Evolutionary conservation across 2,888 invertebrate species (phyloP).

Genomic region (Xylota sylvarum): DNA sequence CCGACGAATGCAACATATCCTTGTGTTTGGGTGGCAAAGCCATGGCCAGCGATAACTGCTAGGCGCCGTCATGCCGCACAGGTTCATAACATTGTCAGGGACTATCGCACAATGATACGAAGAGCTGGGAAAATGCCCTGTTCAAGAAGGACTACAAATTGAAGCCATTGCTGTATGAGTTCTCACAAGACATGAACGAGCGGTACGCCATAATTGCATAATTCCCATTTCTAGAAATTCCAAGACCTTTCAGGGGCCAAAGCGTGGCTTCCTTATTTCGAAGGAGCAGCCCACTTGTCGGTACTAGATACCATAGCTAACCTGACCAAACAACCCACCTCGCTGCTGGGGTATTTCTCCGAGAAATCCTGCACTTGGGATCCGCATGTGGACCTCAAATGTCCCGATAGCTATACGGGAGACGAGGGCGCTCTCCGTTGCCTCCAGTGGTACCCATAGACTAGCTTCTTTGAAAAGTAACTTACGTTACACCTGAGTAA

Average conservation of each 20-base stretch:
- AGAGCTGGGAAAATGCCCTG: constrained; percentile 87
- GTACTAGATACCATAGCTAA: constrained; percentile 85
- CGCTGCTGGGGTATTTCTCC: constrained; percentile 87
- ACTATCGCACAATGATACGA: constrained; percentile 83
- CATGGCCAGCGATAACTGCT: constrained; percentile 91
- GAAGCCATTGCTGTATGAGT: constrained; percentile 82
- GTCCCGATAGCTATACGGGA: constrained; percentile 85
- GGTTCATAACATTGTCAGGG: constrained; percentile 85
- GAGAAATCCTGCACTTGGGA: constrained; percentile 88
- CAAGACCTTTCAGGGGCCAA: constrained; percentile 89
- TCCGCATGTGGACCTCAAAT: constrained; percentile 79
- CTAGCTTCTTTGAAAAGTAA: too few species aligned
- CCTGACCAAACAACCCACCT: constrained; percentile 82
- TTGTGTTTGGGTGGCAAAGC: constrained; percentile 92
- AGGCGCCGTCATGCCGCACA: constrained; percentile 85
- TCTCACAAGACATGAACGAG: constrained; percentile 82
- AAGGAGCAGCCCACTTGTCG: constrained; percentile 90
- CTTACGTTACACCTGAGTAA: too few species aligned
- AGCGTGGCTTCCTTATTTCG: constrained; percentile 93
- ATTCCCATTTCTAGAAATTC: constrained; percentile 86
- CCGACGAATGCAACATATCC: constrained; percentile 87
- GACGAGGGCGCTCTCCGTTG: constrained; percentile 89
- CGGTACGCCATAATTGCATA: constrained; percentile 87
- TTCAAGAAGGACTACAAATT: constrained; percentile 86
- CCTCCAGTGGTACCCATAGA: too few species aligned